Evolutionary conservation across 2,888 invertebrate species (phyloP).

Genomic region (Cerastis rubricosa): DNA sequence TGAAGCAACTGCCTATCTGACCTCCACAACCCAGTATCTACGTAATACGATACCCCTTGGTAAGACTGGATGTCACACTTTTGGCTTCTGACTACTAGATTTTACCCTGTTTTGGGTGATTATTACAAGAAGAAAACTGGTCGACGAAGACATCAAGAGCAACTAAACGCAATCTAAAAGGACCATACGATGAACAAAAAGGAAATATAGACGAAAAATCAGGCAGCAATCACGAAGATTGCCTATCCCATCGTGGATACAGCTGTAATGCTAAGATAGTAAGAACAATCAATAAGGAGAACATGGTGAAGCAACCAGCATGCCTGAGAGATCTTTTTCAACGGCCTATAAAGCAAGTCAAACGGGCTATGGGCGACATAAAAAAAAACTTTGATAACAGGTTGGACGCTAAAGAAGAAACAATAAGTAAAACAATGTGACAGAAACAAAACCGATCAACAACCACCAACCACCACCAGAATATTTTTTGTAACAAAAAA

Average conservation of each 20-base stretch:
- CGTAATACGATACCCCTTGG: no score
- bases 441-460: conserved; percentile 25
- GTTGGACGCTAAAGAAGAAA: background rate
- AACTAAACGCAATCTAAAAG: background rate
- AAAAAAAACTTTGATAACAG: no score
- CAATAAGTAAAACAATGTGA: background rate
- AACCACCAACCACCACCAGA: conserved; percentile 31
- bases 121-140: background rate
- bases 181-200: conserved; percentile 1
- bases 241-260: background rate
- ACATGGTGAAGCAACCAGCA: no score
- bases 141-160: background rate
- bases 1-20: no score
- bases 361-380: no score
- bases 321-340: no score
- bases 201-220: background rate
- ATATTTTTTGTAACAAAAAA: conserved; percentile 61
- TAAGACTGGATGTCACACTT: no score
- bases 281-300: background rate
- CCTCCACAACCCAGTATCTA: no score
- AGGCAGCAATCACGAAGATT: background rate
- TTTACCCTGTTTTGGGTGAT: background rate
- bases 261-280: background rate
- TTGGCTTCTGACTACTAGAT: no score
- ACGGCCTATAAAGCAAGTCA: no score